These are phyloP conservation scores for Cantharis nigra DNA, from an alignment of 2,888 invertebrate species.

Conservation along the genomic window DNA sequence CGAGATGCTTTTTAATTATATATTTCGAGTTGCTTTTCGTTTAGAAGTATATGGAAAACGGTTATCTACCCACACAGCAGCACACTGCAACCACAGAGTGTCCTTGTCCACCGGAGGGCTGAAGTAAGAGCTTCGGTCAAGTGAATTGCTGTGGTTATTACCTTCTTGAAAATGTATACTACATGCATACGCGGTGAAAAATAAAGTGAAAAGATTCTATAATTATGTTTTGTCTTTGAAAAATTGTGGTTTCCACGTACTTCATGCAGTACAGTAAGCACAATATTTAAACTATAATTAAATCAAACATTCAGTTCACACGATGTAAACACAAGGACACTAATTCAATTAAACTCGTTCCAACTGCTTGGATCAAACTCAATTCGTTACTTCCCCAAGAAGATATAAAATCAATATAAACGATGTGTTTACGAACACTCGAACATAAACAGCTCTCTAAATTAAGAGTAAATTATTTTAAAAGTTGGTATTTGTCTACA, in stretches of 20 bases:
- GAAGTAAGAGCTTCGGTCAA: not conserved
- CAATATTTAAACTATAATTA: conserved; percentile 26
- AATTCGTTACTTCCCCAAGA: conserved; percentile 6
- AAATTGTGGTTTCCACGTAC: not conserved
- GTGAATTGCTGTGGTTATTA: not conserved
- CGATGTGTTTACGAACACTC: not conserved
- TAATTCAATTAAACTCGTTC: conserved; percentile 25
- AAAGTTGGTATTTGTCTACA: not conserved
- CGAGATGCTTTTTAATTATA: too few species aligned
- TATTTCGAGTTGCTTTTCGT: too few species aligned
- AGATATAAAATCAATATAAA: not conserved
- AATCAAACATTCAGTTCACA: conserved; percentile 28
- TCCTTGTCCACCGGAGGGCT: not conserved
- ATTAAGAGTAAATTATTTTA: conserved; percentile 4
- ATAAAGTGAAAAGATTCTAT: not conserved
- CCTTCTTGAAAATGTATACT: not conserved
- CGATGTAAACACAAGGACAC: conserved; percentile 17
- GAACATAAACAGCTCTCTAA: conserved; percentile 2
- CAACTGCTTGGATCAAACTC: conserved; percentile 22
- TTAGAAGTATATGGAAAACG: not conserved
- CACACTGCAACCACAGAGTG: not conserved
- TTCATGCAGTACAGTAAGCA: conserved; percentile 10
- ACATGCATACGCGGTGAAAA: not conserved
- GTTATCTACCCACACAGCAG: not conserved
- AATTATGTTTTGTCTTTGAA: not conserved